Percentiles rank a stretch among this genome's conserved stretches.
These are phyloP conservation scores for Esox niger DNA, from an alignment of 2,113 vertebrate species.

Conservation along the genomic window DNA sequence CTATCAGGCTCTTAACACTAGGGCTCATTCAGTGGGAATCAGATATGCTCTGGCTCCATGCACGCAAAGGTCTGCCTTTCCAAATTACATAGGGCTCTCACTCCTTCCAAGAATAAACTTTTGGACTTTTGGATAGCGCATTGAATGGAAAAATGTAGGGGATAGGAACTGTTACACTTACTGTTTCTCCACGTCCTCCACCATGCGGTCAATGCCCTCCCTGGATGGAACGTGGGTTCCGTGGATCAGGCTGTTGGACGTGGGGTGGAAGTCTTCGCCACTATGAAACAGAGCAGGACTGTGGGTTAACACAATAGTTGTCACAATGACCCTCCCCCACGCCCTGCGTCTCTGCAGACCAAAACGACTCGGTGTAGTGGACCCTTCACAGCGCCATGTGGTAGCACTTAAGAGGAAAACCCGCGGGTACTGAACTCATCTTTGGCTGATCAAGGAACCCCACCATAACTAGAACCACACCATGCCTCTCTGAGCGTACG, in stretches of 20 bases:
- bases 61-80: neutral
- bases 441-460: slow-evolving; percentile 13
- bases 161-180: slow-evolving; percentile 66
- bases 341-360: neutral
- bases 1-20: slow-evolving; percentile 9
- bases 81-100: neutral
- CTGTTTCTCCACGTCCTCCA: slow-evolving; percentile 93
- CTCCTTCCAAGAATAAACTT: neutral
- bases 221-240: slow-evolving; percentile 87
- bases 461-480: slow-evolving; percentile 8
- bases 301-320: slow-evolving; percentile 21
- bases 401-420: slow-evolving; percentile 8
- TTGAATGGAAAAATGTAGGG: neutral
- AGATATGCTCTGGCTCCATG: slow-evolving; percentile 2
- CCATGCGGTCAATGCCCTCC: slow-evolving; percentile 90
- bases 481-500: slow-evolving; percentile 3
- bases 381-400: slow-evolving; percentile 38
- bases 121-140: neutral
- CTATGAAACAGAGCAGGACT: slow-evolving; percentile 64
- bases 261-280: slow-evolving; percentile 91
- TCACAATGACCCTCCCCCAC: slow-evolving; percentile 14
- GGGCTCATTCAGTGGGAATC: slow-evolving; percentile 4
- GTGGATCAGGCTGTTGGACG: slow-evolving; percentile 87
- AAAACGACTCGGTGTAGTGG: slow-evolving; percentile 6
- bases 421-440: slow-evolving; percentile 23